Evolutionary conservation across 2,113 vertebrate species (phyloP), one percentile per base, ranked within the genome.

Genomic region (Anarrhichthys ocellatus): DNA sequence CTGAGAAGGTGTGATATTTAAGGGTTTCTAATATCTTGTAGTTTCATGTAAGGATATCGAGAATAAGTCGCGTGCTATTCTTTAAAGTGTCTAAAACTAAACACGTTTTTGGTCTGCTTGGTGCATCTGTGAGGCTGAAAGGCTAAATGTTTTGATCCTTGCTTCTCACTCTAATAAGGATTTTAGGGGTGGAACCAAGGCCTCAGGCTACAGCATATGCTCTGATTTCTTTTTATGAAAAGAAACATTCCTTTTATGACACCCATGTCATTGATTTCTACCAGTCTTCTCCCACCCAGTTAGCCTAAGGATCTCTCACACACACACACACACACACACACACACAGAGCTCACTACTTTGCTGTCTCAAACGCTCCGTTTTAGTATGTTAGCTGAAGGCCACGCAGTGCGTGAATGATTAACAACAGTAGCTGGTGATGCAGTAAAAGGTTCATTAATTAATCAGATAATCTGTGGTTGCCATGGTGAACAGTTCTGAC

Each of bases 361-460:
- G 54, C 14, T 32, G 48, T 34, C 17, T 34, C 17, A 64, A 48
- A 62, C 22, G 22, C 20, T 64, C 56, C 34, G 18, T 65, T 24
- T 76, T 67, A 84, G 82, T 69, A 62, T 67, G 67, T 72, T 52
- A 42, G 73, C 74, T 83, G 75, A 73, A 82, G 84, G 89, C 72
- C 56, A 86, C 85, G 80, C 42, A 78, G 70, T 34, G 87, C 50
- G 36, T 65, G 65, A 77, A 50, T 88, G 70, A 90, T 87, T 82
- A 75, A 59, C 85, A 85, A 52, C 66, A 72, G 78, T 22, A 52
- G 52, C 75, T 69, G 71, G 73, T 88, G 89, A 87, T 38, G 71
- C 81, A 71, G 87, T 87, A 88, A 92, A 90, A 92, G 82, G 78
- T 83, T 92, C 90, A 94, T 92, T 81, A 91, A 92, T 93, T 86